These are phyloP conservation scores for Kuschelorhynchus macadamiae DNA, from an alignment of 2,888 invertebrate genomes.

Conservation along the genomic window DNA sequence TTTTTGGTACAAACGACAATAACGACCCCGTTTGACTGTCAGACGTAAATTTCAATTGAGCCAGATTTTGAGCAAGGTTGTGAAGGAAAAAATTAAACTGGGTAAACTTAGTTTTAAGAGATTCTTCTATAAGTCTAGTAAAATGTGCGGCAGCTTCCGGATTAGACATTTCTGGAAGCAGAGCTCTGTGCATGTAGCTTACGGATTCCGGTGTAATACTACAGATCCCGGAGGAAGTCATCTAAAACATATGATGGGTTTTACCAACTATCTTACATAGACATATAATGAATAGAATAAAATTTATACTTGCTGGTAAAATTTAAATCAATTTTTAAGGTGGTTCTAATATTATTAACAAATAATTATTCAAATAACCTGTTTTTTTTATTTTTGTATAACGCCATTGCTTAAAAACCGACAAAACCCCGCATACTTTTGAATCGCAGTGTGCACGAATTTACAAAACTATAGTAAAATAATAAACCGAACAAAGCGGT, in stretches of 20 bases:
- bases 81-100: slow-evolving; percentile 99
- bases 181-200: slow-evolving; percentile 90
- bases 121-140: slow-evolving; percentile 95
- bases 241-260: slow-evolving; percentile 73
- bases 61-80: slow-evolving; percentile 91
- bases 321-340: too few relatives aligned
- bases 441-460: too few relatives aligned
- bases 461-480: too few relatives aligned
- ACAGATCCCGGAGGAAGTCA: slow-evolving; percentile 92
- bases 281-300: too few relatives aligned
- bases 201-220: slow-evolving; percentile 94
- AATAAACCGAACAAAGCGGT: too few relatives aligned
- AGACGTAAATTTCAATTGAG: slow-evolving; percentile 83
- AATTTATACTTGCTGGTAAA: too few relatives aligned
- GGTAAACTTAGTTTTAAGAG: slow-evolving; percentile 92
- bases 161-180: slow-evolving; percentile 91
- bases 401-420: too few relatives aligned
- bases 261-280: too few relatives aligned
- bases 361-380: too few relatives aligned
- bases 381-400: too few relatives aligned
- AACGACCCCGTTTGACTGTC: slow-evolving; percentile 86
- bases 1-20: slow-evolving; percentile 93
- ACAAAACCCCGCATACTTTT: too few relatives aligned
- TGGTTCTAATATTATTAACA: too few relatives aligned
- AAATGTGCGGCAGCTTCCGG: slow-evolving; percentile 97